Evolutionary conservation across 2,888 invertebrate species (phyloP).

Genomic region (Leptogaster cylindrica): DNA sequence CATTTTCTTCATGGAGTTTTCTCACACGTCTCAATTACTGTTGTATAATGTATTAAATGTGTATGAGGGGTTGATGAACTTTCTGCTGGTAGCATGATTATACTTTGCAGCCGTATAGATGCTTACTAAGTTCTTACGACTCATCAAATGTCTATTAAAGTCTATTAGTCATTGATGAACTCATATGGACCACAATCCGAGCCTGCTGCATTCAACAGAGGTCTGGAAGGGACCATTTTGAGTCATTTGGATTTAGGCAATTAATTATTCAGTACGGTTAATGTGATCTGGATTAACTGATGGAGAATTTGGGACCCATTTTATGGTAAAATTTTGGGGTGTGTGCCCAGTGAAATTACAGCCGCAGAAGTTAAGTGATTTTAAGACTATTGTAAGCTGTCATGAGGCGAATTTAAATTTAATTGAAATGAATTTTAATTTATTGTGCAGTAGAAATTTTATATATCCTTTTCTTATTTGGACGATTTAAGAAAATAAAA

Average conservation of each 20-base stretch:
- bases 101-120: background rate
- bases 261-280: slow-evolving; percentile 24
- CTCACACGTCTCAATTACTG: slow-evolving; percentile 8
- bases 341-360: background rate
- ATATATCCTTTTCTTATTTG: no score
- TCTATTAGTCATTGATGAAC: slow-evolving; percentile 19
- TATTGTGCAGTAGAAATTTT: no score
- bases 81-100: background rate
- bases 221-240: background rate
- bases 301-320: background rate
- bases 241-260: background rate
- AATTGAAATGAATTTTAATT: no score
- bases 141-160: slow-evolving; percentile 18
- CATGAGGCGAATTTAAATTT: no score
- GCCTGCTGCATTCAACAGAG: slow-evolving; percentile 9
- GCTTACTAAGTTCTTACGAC: slow-evolving; percentile 4
- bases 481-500: no score
- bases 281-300: background rate
- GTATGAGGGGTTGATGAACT: slow-evolving; percentile 8
- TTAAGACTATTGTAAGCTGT: no score
- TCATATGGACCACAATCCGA: slow-evolving; percentile 4
- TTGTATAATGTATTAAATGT: background rate
- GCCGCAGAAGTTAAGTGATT: no score
- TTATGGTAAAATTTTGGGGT: background rate
- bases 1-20: background rate